phyloP scores from a whole-genome alignment of 2,888 invertebrate genomes.

The Mesochorus sp. region DNA sequence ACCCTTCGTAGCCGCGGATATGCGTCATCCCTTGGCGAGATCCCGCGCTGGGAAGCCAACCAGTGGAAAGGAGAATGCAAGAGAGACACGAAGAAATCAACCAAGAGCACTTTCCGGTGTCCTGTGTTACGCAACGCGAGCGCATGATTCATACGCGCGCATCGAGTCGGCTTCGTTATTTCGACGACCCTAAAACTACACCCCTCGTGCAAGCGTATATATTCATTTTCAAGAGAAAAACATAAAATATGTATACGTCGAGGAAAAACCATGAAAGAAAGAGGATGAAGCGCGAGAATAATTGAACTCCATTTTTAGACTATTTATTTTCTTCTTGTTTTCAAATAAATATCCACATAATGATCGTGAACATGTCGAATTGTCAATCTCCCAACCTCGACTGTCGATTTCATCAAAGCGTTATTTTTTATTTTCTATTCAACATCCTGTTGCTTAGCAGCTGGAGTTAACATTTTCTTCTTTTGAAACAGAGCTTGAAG shows the following conservation, averaged over 20 bases:
- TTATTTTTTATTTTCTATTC: too few species aligned
- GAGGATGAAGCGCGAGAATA: neutral
- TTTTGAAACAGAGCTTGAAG: too few species aligned
- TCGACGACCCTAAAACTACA: conserved; percentile 32
- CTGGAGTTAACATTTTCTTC: too few species aligned
- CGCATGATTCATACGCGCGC: conserved; percentile 46
- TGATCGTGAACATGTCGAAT: too few species aligned
- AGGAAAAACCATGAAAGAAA: too few species aligned
- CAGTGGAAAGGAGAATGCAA: neutral
- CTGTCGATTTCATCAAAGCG: too few species aligned
- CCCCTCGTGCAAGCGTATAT: neutral
- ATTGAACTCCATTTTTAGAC: too few species aligned
- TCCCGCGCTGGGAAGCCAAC: conserved; percentile 39
- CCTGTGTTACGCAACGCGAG: conserved; percentile 26
- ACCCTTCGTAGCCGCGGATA: conserved; percentile 48
- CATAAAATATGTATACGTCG: too few species aligned
- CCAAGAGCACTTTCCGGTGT: conserved; percentile 14
- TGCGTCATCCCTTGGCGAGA: conserved; percentile 57
- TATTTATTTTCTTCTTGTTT: too few species aligned
- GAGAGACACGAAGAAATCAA: neutral
- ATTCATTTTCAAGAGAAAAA: conserved; percentile 45
- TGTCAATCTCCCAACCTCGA: too few species aligned
- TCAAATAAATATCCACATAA: too few species aligned
- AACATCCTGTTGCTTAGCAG: too few species aligned
- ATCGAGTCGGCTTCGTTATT: conserved; percentile 18